These are phyloP conservation scores for Trachemys scripta DNA, from an alignment of 2,113 vertebrate species.

Conservation along the genomic window DNA sequence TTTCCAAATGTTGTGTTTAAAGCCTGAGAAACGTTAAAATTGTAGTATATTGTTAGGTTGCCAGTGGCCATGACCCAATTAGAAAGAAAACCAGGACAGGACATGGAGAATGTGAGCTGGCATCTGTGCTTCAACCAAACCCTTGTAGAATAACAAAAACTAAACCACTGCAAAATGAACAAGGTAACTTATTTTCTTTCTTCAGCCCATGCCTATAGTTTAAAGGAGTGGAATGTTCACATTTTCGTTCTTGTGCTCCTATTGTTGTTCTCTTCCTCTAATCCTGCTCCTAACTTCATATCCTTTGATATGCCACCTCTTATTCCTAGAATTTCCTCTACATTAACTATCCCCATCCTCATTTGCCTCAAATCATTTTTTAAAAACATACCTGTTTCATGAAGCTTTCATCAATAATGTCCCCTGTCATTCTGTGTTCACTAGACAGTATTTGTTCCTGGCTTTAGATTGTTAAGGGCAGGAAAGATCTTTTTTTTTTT, in stretches of 20 bases:
- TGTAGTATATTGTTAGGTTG: conserved; percentile 75
- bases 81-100: conserved; percentile 77
- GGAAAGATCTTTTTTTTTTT: not conserved
- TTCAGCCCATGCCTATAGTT: not conserved
- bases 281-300: not conserved
- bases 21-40: conserved; percentile 59
- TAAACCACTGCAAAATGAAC: conserved; percentile 69
- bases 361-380: not conserved
- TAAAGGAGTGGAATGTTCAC: not conserved
- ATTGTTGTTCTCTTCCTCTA: not conserved
- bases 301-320: not conserved
- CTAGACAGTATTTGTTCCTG: not conserved
- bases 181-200: conserved; percentile 72
- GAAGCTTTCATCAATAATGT: not conserved
- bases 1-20: conserved; percentile 27
- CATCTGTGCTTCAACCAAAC: conserved; percentile 88
- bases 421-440: not conserved
- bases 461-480: not conserved
- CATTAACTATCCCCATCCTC: not conserved
- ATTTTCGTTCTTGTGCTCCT: not conserved
- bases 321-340: not conserved
- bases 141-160: conserved; percentile 80
- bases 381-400: not conserved
- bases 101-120: conserved; percentile 79
- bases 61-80: conserved; percentile 74